phyloP scores from a whole-genome alignment of 1,140 invertebrate genomes.

The Cecropterus lyciades region DNA sequence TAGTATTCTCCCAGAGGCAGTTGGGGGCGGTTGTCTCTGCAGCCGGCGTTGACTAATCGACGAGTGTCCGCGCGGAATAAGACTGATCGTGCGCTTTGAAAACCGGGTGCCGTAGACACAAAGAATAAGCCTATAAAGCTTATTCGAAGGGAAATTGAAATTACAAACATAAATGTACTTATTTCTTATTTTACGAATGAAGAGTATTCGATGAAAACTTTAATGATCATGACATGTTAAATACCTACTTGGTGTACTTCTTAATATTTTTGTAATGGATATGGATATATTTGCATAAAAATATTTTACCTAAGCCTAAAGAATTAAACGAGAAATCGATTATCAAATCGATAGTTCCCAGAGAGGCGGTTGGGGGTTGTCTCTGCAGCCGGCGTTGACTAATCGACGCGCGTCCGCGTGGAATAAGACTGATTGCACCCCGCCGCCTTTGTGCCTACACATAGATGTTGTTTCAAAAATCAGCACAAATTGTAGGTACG shows the following conservation, averaged over 20 bases:
- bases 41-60: slow-evolving; percentile 80
- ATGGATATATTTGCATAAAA: background rate
- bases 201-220: too few relatives aligned
- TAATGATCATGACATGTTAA: too few relatives aligned
- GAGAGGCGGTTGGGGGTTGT: slow-evolving; percentile 70
- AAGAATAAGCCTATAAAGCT: background rate
- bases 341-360: slow-evolving; percentile 70
- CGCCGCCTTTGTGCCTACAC: slow-evolving; percentile 62
- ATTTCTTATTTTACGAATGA: too few relatives aligned
- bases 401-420: slow-evolving; percentile 80
- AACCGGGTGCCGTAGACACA: slow-evolving; percentile 1
- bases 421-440: slow-evolving; percentile 82
- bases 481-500: slow-evolving; percentile 9
- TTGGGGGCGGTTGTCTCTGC: slow-evolving; percentile 72
- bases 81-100: slow-evolving; percentile 74
- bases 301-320: background rate
- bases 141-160: background rate
- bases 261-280: too few relatives aligned
- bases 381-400: slow-evolving; percentile 80
- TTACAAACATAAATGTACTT: too few relatives aligned
- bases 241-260: too few relatives aligned
- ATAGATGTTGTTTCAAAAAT: slow-evolving; percentile 39
- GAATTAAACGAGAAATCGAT: slow-evolving; percentile 61
- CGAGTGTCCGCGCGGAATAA: slow-evolving; percentile 81
- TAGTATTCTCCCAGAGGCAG: slow-evolving; percentile 59